Evolutionary conservation across 2,797 vertebrate species (phyloP).

Genomic region (Hylomyscus alleni): DNA sequence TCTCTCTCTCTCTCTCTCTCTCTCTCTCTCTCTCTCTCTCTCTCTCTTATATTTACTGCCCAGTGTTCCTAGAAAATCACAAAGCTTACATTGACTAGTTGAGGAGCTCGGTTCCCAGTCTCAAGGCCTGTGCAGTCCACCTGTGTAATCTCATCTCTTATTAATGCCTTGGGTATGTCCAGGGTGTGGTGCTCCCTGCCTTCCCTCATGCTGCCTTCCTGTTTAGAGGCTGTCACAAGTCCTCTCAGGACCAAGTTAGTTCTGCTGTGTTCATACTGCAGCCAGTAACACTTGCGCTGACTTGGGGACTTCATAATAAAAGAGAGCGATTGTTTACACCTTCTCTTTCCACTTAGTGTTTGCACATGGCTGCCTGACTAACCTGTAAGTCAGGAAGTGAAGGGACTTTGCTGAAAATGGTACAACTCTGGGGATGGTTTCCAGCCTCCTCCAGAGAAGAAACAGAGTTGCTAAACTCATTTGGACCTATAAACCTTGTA

Average conservation of each 20-base stretch:
- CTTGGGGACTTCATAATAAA: neutral
- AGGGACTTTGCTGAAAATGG: neutral
- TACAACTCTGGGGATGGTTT: neutral
- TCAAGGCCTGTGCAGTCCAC: neutral
- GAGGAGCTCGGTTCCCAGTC: constrained; percentile 18
- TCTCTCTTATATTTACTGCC: neutral
- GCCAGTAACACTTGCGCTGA: neutral
- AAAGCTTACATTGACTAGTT: constrained; percentile 13
- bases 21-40: constrained; percentile 10
- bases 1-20: too few species aligned
- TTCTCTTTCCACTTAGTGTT: constrained; percentile 3
- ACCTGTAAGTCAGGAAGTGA: neutral
- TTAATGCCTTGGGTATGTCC: neutral
- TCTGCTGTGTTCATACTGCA: neutral
- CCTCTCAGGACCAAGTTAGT: constrained; percentile 36
- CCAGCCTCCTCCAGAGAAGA: neutral
- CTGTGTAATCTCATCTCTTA: neutral
- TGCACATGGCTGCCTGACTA: neutral
- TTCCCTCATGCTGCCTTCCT: neutral
- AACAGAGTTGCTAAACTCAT: neutral
- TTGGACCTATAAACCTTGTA: constrained; percentile 20
- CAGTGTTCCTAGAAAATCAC: neutral
- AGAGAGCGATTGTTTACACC: neutral
- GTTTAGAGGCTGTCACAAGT: constrained; percentile 29
- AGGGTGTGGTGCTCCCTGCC: neutral